These are phyloP conservation scores for Hexactinellida sp. DNA, from an alignment of 37 sponge, comb jelly and placozoan genomes.

Conservation along the genomic window DNA sequence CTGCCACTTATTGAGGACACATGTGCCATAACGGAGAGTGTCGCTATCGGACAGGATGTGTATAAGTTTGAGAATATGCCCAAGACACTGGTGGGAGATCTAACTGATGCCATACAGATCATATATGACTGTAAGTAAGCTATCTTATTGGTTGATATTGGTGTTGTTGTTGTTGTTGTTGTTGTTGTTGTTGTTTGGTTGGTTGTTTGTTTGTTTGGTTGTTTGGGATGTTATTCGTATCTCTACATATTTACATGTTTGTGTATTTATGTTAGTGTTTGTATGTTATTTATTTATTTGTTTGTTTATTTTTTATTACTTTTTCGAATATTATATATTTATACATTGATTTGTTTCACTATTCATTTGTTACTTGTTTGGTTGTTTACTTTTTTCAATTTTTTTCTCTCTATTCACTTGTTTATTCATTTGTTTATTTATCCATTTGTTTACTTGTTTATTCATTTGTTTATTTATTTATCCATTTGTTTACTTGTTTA, in stretches of 20 bases:
- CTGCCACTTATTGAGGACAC: background rate
- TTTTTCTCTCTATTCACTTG: no score
- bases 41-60: constrained; percentile 1
- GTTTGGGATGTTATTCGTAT: no score
- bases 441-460: background rate
- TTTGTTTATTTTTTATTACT: no score
- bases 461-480: background rate
- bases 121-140: background rate
- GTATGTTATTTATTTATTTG: no score
- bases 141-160: background rate
- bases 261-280: no score
- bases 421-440: no score
- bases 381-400: no score
- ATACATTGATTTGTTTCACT: no score
- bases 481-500: background rate
- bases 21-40: background rate
- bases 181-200: background rate
- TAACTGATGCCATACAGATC: background rate
- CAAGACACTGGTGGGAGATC: background rate
- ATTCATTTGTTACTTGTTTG: no score
- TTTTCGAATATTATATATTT: no score
- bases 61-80: constrained; percentile 14
- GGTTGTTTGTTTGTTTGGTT: background rate
- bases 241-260: no score
- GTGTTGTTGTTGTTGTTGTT: no score